A percentile compares a stretch with the other conserved stretches of the same genome.
These are phyloP conservation scores for Siniperca chuatsi DNA, from an alignment of 2,113 vertebrate genomes.

Conservation along the genomic window DNA sequence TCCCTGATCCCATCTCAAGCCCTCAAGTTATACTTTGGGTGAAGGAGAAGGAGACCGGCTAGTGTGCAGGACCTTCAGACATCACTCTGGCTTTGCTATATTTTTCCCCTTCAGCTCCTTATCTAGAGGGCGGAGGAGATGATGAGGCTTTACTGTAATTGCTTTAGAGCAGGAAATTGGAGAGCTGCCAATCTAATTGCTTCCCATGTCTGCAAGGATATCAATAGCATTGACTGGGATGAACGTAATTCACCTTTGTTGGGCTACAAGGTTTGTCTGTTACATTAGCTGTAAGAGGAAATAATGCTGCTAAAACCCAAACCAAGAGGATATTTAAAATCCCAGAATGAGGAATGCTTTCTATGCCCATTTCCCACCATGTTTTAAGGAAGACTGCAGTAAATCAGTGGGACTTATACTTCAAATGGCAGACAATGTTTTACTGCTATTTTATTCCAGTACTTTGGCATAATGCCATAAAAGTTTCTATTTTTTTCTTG, in stretches of 20 bases:
- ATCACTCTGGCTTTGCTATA: conserved; percentile 27
- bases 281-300: conserved; percentile 23
- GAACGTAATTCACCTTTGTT: conserved; percentile 37
- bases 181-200: conserved; percentile 63
- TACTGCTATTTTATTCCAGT: not conserved
- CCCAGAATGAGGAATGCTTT: not conserved
- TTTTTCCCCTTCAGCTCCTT: conserved; percentile 31
- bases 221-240: conserved; percentile 27
- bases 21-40: not conserved
- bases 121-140: conserved; percentile 31
- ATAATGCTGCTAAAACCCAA: not conserved
- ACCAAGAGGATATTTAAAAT: not conserved
- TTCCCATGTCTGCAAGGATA: conserved; percentile 40
- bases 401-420: not conserved
- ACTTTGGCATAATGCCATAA: not conserved
- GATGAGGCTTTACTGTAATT: conserved; percentile 63
- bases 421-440: not conserved
- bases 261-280: conserved; percentile 20
- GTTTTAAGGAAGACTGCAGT: not conserved
- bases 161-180: conserved; percentile 55
- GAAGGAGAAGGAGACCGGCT: conserved; percentile 4
- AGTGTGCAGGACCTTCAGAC: conserved; percentile 37
- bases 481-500: not conserved
- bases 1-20: conserved; percentile 36
- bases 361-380: not conserved